Conservation (phyloP, 2,113 vertebrate genomes). For the Tetrao urogallus region DNA sequence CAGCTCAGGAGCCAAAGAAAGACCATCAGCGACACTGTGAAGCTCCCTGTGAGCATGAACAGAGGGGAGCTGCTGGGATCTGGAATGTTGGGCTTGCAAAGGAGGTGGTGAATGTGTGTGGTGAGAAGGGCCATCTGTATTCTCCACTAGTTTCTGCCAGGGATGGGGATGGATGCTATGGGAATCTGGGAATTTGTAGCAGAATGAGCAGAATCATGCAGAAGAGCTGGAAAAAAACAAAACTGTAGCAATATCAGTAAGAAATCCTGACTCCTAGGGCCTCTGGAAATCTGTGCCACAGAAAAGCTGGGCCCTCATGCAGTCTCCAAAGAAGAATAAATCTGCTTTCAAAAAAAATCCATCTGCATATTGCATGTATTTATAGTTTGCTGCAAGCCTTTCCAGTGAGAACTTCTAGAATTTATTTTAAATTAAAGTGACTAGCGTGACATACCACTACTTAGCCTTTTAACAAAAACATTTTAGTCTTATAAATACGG, state of each 20-base stretch:
- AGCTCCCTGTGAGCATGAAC: not conserved
- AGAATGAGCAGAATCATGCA: no score
- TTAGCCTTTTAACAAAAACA: conserved; percentile 72
- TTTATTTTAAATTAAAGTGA: conserved; percentile 71
- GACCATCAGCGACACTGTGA: not conserved
- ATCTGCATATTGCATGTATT: conserved; percentile 60
- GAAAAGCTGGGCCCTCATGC: conserved; percentile 11
- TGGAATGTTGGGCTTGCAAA: not conserved
- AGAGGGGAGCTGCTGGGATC: not conserved
- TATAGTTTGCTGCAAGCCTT: conserved; percentile 69
- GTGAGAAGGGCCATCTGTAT: not conserved
- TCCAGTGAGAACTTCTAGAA: conserved; percentile 68
- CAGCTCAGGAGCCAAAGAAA: not conserved
- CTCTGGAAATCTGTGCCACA: conserved; percentile 18
- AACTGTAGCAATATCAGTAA: not conserved
- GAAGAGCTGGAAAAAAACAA: not conserved
- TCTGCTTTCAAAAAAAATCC: conserved; percentile 31
- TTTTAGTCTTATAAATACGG: conserved; percentile 63
- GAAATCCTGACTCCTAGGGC: not conserved
- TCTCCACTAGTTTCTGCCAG: not conserved
- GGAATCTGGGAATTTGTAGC: not conserved
- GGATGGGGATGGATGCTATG: fast-evolving
- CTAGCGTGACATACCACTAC: conserved; percentile 63
- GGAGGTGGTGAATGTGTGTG: not conserved
- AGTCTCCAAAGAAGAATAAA: conserved; percentile 53